phyloP scores from a whole-genome alignment of 2,113 vertebrate species.

The Platanista minor region DNA sequence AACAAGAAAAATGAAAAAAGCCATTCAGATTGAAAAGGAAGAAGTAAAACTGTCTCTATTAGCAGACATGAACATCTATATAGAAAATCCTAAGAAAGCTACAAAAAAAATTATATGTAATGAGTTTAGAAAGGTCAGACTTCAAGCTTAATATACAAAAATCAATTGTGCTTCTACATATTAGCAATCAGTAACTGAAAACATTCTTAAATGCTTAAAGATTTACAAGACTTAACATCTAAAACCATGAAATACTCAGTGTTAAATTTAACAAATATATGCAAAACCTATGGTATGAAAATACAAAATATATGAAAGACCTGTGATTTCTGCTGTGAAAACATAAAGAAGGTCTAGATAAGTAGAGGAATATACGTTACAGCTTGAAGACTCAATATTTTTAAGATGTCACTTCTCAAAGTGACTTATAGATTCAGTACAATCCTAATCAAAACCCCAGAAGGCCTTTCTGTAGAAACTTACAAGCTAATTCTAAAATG shows the following conservation, averaged over 20 bases:
- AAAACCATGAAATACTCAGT: not conserved
- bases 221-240: not conserved
- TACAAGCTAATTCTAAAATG: not conserved
- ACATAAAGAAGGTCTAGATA: not conserved
- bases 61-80: not conserved
- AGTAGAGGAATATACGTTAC: not conserved
- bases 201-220: not conserved
- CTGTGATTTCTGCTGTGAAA: not conserved
- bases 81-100: not conserved
- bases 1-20: not conserved
- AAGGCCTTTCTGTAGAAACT: not conserved
- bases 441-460: not conserved
- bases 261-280: not conserved
- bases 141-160: not conserved
- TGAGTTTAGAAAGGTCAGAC: not conserved
- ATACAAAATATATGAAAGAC: not conserved
- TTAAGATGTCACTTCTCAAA: not conserved
- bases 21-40: not conserved
- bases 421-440: not conserved
- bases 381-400: not conserved
- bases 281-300: not conserved
- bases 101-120: not conserved
- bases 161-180: not conserved
- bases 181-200: not conserved
- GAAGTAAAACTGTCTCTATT: not conserved